A percentile compares a stretch with the other conserved stretches of the same genome.
Conservation (phyloP, 2,888 invertebrate species). For the Atethmia centrago region DNA sequence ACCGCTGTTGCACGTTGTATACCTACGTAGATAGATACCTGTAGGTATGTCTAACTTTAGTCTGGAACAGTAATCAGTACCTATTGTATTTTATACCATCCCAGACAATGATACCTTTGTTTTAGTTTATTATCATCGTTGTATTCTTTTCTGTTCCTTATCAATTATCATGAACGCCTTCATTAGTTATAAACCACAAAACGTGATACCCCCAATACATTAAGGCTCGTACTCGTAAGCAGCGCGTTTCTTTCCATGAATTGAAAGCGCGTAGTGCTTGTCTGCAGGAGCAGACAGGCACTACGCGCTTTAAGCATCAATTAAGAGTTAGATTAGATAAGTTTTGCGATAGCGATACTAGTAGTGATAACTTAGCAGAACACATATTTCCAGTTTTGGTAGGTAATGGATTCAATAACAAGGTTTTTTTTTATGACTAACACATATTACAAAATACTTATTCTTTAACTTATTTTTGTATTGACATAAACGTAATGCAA, state of each 20-base stretch:
- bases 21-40: slow-evolving; percentile 51
- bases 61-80: slow-evolving; percentile 69
- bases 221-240: no score
- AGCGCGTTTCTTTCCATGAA: no score
- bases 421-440: slow-evolving; percentile 34
- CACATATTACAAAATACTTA: slow-evolving; percentile 13
- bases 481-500: slow-evolving; percentile 19
- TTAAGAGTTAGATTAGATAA: slow-evolving; percentile 39
- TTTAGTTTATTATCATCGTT: slow-evolving; percentile 54
- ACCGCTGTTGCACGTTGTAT: slow-evolving; percentile 77
- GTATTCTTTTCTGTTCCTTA: slow-evolving; percentile 49
- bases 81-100: slow-evolving; percentile 74
- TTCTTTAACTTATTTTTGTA: slow-evolving; percentile 22
- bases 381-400: slow-evolving; percentile 19
- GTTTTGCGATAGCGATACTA: no score
- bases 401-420: slow-evolving; percentile 27
- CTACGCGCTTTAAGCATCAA: slow-evolving; percentile 10
- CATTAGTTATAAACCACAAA: slow-evolving; percentile 19
- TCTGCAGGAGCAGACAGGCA: no score
- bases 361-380: slow-evolving; percentile 26
- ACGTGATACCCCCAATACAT: slow-evolving; percentile 22
- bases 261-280: no score
- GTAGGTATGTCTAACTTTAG: slow-evolving; percentile 64
- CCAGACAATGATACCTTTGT: slow-evolving; percentile 61
- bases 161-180: slow-evolving; percentile 38